Percentiles rank a stretch among this genome's conserved stretches.
Evolutionary conservation across 2,797 vertebrate species (phyloP).

Genomic region (Halcyon smyrnensis): DNA sequence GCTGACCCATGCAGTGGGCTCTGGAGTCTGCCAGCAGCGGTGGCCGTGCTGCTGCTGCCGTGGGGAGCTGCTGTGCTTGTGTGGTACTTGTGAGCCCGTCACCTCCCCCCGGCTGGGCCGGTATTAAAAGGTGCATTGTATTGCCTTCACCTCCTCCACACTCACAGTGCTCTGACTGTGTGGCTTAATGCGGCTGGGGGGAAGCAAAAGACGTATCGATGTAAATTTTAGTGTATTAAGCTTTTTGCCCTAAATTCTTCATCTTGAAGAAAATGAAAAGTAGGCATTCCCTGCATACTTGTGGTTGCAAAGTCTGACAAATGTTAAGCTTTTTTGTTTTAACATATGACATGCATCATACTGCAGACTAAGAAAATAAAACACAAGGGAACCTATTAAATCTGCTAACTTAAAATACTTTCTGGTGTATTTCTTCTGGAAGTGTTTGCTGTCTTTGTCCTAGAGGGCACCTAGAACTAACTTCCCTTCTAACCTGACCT

Average conservation of each 20-base stretch:
- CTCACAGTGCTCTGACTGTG: constrained; percentile 15
- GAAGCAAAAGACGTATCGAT: neutral
- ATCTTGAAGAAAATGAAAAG: constrained; percentile 68
- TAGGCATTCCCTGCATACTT: constrained; percentile 71
- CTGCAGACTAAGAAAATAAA: constrained; percentile 76
- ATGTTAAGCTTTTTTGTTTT: constrained; percentile 73
- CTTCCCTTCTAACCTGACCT: constrained; percentile 37
- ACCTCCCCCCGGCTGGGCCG: neutral
- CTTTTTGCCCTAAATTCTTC: constrained; percentile 60
- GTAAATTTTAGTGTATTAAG: constrained; percentile 52
- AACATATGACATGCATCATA: constrained; percentile 73
- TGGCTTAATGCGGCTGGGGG: neutral
- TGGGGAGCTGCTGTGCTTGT: neutral
- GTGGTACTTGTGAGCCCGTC: neutral
- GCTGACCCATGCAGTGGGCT: fast-evolving
- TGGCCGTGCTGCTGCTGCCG: neutral
- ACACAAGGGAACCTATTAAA: constrained; percentile 67
- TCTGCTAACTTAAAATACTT: constrained; percentile 65
- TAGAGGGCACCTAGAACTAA: constrained; percentile 53
- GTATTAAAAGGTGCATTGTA: constrained; percentile 68
- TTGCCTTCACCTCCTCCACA: constrained; percentile 56
- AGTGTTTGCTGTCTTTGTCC: constrained; percentile 70
- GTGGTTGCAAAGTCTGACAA: constrained; percentile 73
- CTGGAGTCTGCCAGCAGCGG: neutral
- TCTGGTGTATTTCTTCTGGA: constrained; percentile 71